These are phyloP conservation scores for Anthopleura sola DNA, from an alignment of 64 coral and sea anemone species.

Conservation along the genomic window DNA sequence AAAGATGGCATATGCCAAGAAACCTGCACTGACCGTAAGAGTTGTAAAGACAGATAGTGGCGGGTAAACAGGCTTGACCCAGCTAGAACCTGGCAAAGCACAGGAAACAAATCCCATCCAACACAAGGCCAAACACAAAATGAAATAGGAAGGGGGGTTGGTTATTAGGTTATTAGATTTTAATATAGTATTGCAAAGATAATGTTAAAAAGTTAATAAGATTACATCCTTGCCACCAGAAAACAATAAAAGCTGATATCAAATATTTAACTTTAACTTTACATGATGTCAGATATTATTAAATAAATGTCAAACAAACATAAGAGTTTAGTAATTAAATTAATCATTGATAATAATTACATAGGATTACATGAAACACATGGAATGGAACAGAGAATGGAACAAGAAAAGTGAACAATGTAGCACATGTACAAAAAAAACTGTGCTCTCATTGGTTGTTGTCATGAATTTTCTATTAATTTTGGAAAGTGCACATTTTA, in stretches of 20 bases:
- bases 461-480: too few relatives aligned
- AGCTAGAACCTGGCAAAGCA: slow-evolving; percentile 35
- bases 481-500: too few relatives aligned
- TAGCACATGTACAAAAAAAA: too few relatives aligned
- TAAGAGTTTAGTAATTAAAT: too few relatives aligned
- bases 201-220: neutral
- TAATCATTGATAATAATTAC: too few relatives aligned
- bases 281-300: too few relatives aligned
- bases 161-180: neutral
- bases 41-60: slow-evolving; percentile 29
- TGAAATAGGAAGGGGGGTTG: neutral
- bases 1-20: slow-evolving; percentile 32
- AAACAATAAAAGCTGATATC: neutral
- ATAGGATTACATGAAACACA: too few relatives aligned
- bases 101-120: slow-evolving; percentile 28
- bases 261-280: too few relatives aligned
- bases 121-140: slow-evolving; percentile 23
- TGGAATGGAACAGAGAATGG: too few relatives aligned
- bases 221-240: neutral
- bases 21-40: slow-evolving; percentile 28
- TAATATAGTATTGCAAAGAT: neutral
- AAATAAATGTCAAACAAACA: too few relatives aligned
- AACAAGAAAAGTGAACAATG: too few relatives aligned
- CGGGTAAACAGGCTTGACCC: slow-evolving; percentile 9
- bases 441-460: too few relatives aligned